Evolutionary conservation across 2,113 vertebrate species (phyloP).

Genomic region (Prunella fulvescens): DNA sequence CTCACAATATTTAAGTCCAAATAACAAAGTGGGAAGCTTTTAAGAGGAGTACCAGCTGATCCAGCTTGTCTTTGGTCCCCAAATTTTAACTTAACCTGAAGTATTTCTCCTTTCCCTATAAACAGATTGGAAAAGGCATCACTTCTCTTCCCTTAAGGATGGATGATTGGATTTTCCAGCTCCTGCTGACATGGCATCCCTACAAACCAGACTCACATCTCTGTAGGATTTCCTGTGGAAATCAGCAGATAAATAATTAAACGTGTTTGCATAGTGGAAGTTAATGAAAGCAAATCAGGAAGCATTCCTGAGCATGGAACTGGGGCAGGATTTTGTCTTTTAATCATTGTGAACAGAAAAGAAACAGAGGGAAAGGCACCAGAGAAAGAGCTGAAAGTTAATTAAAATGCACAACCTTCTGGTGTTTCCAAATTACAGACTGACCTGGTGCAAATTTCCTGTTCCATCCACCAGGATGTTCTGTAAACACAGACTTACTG

Average conservation of each 20-base stretch:
- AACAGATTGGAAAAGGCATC: not conserved
- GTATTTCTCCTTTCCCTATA: not conserved
- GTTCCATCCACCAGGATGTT: not conserved
- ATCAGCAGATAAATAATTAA: slow-evolving; percentile 47
- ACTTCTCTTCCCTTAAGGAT: not conserved
- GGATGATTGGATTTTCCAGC: not conserved
- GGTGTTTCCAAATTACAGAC: not conserved
- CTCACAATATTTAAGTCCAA: not conserved
- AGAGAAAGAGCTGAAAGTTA: slow-evolving; percentile 27
- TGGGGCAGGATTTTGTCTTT: not conserved
- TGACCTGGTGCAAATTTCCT: not conserved
- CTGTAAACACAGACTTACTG: not conserved
- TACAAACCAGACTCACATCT: not conserved
- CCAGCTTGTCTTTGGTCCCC: not conserved
- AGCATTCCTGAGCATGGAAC: not conserved
- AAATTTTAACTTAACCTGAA: not conserved
- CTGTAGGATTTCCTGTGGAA: slow-evolving; percentile 3
- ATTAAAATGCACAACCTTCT: slow-evolving; percentile 34
- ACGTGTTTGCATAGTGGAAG: not conserved
- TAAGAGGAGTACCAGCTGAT: not conserved
- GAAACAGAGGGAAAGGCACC: not conserved
- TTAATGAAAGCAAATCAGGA: slow-evolving; percentile 33
- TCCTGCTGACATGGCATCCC: not conserved
- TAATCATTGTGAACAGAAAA: not conserved
- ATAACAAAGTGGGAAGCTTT: not conserved